Evolutionary conservation across 2,797 vertebrate species (phyloP).

Genomic region (Anableps anableps): DNA sequence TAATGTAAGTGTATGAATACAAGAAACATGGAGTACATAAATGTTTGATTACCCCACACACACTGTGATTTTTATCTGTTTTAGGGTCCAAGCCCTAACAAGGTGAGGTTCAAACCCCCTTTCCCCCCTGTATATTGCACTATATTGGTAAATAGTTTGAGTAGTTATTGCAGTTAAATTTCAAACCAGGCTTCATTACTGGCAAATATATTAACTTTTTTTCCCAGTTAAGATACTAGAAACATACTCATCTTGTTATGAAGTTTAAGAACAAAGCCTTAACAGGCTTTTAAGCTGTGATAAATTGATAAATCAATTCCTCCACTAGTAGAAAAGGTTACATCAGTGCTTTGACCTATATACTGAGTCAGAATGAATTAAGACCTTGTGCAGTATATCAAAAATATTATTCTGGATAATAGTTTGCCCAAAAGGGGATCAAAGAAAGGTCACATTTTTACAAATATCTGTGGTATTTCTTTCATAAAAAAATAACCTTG

Average conservation of each 20-base stretch:
- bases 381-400: neutral
- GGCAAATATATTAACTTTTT: neutral
- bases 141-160: neutral
- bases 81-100: no score
- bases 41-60: neutral
- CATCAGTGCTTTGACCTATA: slow-evolving; percentile 2
- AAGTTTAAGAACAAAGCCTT: neutral
- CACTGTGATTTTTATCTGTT: neutral
- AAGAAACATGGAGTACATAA: neutral
- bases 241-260: neutral
- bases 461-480: neutral
- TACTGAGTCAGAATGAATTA: neutral
- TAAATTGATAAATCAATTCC: neutral
- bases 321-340: neutral
- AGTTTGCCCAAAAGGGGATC: neutral
- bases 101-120: no score
- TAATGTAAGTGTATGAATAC: neutral
- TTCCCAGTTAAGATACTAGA: neutral
- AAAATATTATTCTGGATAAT: neutral
- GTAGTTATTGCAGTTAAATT: neutral
- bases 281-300: neutral
- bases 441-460: neutral
- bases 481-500: neutral
- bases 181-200: no score
- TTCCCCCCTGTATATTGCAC: no score